Evolutionary conservation across 2,888 invertebrate genomes (phyloP).

Genomic region (Chloroclysta siterata): DNA sequence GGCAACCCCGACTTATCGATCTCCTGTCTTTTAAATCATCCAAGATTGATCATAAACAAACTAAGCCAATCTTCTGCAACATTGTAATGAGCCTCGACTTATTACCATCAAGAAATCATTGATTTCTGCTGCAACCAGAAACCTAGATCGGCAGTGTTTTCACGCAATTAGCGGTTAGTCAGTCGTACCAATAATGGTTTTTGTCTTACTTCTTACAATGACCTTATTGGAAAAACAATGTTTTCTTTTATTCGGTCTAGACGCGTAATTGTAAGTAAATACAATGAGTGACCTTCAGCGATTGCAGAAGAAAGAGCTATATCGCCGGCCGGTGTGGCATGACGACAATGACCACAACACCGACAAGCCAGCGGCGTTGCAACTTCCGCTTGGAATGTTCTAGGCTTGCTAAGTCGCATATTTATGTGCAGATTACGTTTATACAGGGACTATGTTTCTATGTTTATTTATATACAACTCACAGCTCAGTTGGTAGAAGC

Average conservation of each 20-base stretch:
- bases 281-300: slow-evolving; percentile 70
- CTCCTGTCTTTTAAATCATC: neutral
- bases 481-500: too few species aligned
- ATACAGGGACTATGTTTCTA: neutral
- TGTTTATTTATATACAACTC: neutral
- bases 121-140: slow-evolving; percentile 49
- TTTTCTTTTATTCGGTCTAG: slow-evolving; percentile 62
- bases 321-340: slow-evolving; percentile 36
- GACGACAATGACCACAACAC: slow-evolving; percentile 36
- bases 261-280: slow-evolving; percentile 63
- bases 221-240: slow-evolving; percentile 62
- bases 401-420: slow-evolving; percentile 32
- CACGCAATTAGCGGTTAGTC: slow-evolving; percentile 66
- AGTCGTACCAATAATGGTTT: slow-evolving; percentile 63
- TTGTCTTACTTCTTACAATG: slow-evolving; percentile 68
- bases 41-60: neutral
- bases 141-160: slow-evolving; percentile 56
- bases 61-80: neutral
- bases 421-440: slow-evolving; percentile 12
- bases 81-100: slow-evolving; percentile 42
- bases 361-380: slow-evolving; percentile 22
- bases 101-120: slow-evolving; percentile 38
- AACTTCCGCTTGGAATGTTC: slow-evolving; percentile 55
- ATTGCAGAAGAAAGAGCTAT: slow-evolving; percentile 50
- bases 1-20: too few species aligned